Base-by-base conservation (phyloP, 2,113 vertebrate species). In the Lasiurus borealis region DNA sequence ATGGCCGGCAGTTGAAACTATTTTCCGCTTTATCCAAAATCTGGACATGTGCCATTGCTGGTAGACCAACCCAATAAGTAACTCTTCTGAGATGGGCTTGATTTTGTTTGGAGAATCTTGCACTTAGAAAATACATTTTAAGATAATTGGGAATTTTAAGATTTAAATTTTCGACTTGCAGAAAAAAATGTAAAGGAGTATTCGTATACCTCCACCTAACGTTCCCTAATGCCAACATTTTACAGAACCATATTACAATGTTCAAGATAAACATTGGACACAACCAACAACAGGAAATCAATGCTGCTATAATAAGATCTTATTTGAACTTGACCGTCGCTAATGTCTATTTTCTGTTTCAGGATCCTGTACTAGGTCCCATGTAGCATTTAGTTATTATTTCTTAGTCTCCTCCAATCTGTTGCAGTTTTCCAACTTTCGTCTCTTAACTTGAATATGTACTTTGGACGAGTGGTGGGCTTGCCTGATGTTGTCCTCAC, bases 1-100 rank as follows among this genome's bases (percentile, higher is more conserved):
- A 97, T 99, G 83, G 98, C 98, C 0, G 97, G 97, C 34, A 98
- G 97, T 48, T 98, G 99, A 91, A 99, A 99, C 97, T 98, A 99
- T 89, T 99, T 99, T 72, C 97, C 99, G 0, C 95, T 98, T 91
- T 98, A 98, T 97, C 95, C 99, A 98, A 98, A 96, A 89, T 99
- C 99, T 97, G 97, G 98, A 80, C 98, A 97, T 15, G 98, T 99
- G 90, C 99, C 98, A 0, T 94, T 99, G 89, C 62, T 99, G 66
- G 96, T 98, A 23, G 98, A 99, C 81, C 98, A 98, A 59, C 98
- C 98, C n/a, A 29, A 6, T 72, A 78, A 72, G 7, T 84, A 76
- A 76, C n/a, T 89, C 71, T 88, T 84, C 19, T 69, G 83, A 90
- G 81, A 80, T 23, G 52, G 23, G 9, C 31, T 52, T 85, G 78